These are phyloP conservation scores for Dicrostonyx torquatus DNA, from an alignment of 2,797 vertebrate species.

Conservation along the genomic window DNA sequence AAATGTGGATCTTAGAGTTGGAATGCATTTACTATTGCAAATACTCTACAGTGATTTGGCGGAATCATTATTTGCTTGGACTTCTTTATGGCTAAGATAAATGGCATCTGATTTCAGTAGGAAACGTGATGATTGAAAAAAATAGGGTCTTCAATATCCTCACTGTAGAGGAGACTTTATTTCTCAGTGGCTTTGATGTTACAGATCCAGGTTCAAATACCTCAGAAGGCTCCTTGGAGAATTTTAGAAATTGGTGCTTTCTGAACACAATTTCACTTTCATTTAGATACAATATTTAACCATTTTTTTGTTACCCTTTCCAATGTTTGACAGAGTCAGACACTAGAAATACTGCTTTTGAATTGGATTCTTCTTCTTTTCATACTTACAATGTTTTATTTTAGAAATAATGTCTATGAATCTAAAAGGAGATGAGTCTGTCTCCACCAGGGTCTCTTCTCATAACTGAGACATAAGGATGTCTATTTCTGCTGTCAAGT, in stretches of 20 bases:
- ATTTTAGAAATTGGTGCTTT: not conserved
- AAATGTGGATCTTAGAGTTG: not conserved
- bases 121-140: not conserved
- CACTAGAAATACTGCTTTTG: not conserved
- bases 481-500: conserved; percentile 47
- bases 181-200: not conserved
- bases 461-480: conserved; percentile 40
- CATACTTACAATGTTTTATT: not conserved
- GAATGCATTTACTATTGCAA: not conserved
- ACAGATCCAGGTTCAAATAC: not conserved
- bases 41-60: not conserved
- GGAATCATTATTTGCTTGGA: not conserved
- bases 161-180: not conserved
- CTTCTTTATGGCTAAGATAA: not conserved
- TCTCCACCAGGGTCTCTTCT: not conserved
- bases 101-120: not conserved
- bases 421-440: conserved; percentile 3
- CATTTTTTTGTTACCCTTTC: not conserved
- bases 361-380: not conserved
- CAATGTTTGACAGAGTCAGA: not conserved
- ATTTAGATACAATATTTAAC: not conserved
- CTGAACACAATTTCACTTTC: not conserved
- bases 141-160: not conserved
- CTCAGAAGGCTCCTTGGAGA: not conserved
- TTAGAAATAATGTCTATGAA: conserved; percentile 22